Evolutionary conservation across 1,140 invertebrate genomes (phyloP).

Genomic region (Ephestia elutella): DNA sequence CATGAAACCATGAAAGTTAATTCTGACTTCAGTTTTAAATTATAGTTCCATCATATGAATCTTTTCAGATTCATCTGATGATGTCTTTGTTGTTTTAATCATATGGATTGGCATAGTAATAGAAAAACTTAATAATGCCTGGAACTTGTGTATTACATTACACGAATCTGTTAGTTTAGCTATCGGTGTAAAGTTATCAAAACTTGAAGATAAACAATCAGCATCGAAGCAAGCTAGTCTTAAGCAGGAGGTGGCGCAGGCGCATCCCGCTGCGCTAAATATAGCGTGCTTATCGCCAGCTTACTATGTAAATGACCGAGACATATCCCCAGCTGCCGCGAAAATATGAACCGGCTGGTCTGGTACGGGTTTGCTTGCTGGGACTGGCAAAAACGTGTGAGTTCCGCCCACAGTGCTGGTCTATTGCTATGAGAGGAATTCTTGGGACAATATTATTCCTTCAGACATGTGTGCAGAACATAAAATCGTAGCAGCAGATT

Average conservation of each 20-base stretch:
- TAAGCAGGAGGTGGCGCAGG: conserved; percentile 46
- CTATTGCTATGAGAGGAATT: conserved; percentile 7
- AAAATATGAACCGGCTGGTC: conserved; percentile 49
- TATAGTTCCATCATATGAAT: too few species aligned
- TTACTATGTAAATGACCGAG: conserved; percentile 71
- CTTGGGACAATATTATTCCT: too few species aligned
- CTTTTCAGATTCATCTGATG: too few species aligned
- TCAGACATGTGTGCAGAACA: too few species aligned
- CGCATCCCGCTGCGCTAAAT: conserved; percentile 65
- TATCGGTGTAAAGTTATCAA: not conserved
- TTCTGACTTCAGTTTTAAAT: too few species aligned
- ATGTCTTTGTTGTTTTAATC: too few species aligned
- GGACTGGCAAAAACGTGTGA: conserved; percentile 45
- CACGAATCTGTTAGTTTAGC: too few species aligned
- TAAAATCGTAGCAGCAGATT: too few species aligned
- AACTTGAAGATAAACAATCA: not conserved
- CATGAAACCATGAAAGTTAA: too few species aligned
- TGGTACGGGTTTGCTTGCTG: conserved; percentile 25
- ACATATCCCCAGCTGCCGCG: conserved; percentile 58
- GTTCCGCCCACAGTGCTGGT: conserved; percentile 34
- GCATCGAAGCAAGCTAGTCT: conserved; percentile 20
- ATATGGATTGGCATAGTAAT: too few species aligned
- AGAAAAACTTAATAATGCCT: too few species aligned
- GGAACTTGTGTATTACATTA: too few species aligned
- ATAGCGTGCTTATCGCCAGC: conserved; percentile 67